Evolutionary conservation across 1,140 invertebrate genomes (phyloP).

Genomic region (Sesamia nonagrioides): DNA sequence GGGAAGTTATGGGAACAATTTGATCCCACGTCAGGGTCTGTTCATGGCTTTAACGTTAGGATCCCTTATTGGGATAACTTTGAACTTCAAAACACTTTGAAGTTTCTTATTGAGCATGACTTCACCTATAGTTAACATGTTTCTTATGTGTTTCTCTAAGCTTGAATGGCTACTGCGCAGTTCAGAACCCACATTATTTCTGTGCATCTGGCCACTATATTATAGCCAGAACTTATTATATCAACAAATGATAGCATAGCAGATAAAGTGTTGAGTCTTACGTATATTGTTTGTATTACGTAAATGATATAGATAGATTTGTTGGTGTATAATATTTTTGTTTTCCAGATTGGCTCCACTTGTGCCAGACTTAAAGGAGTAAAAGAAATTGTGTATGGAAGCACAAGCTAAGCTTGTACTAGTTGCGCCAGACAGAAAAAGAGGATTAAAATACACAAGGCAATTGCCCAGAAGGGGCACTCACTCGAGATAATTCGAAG

Average conservation of each 20-base stretch:
- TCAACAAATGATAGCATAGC: slow-evolving; percentile 26
- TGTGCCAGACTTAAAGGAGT: slow-evolving; percentile 1
- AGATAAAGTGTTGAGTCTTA: not conserved
- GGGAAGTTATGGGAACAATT: slow-evolving; percentile 15
- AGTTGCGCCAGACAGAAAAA: not conserved
- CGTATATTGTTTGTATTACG: not conserved
- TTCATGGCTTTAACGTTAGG: not conserved
- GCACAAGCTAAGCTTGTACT: not conserved
- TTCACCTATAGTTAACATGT: no score
- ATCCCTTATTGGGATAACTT: not conserved
- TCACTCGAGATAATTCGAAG: not conserved
- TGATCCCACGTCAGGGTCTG: not conserved
- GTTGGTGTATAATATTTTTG: not conserved
- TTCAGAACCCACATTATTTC: not conserved
- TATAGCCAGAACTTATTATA: slow-evolving; percentile 8
- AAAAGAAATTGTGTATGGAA: not conserved
- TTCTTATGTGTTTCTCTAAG: no score
- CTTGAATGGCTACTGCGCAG: no score
- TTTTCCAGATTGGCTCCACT: not conserved
- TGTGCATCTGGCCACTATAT: not conserved
- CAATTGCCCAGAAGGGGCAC: not conserved
- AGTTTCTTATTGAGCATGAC: not conserved
- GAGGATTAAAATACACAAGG: not conserved
- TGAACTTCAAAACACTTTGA: not conserved
- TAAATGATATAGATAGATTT: not conserved